Evolutionary conservation across 2,797 vertebrate species (phyloP).

Genomic region (Fistularia commersonii): DNA sequence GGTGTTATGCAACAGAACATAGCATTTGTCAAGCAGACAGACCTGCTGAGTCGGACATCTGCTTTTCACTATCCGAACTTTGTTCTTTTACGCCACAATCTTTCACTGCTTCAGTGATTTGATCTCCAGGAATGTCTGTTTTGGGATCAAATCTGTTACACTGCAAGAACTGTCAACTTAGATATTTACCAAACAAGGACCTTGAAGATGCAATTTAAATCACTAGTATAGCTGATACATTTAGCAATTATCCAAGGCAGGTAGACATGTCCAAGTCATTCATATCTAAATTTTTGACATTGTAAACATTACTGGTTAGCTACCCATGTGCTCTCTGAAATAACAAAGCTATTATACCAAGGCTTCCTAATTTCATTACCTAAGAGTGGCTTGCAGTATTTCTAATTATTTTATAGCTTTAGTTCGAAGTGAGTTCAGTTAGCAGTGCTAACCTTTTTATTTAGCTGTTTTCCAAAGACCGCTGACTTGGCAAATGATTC

Average conservation of each 20-base stretch:
- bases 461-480: no score
- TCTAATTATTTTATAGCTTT: no score
- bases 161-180: conserved; percentile 6
- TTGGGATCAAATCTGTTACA: not conserved
- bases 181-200: not conserved
- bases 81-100: conserved; percentile 28
- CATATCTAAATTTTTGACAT: not conserved
- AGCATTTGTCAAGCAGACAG: conserved; percentile 13
- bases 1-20: conserved; percentile 22
- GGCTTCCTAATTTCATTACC: no score
- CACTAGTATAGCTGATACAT: not conserved
- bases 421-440: no score
- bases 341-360: no score
- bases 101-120: conserved; percentile 21
- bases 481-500: no score
- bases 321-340: no score
- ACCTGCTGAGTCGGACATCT: conserved; percentile 43
- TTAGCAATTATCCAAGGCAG: not conserved
- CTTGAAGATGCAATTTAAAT: not conserved
- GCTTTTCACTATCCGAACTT: conserved; percentile 29
- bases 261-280: not conserved
- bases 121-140: conserved; percentile 8
- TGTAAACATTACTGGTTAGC: not conserved
- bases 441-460: no score
- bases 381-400: no score